Evolutionary conservation across 2,888 invertebrate species (phyloP), one percentile per base, ranked within the genome.

Genomic region (Bembecia ichneumoniformis): DNA sequence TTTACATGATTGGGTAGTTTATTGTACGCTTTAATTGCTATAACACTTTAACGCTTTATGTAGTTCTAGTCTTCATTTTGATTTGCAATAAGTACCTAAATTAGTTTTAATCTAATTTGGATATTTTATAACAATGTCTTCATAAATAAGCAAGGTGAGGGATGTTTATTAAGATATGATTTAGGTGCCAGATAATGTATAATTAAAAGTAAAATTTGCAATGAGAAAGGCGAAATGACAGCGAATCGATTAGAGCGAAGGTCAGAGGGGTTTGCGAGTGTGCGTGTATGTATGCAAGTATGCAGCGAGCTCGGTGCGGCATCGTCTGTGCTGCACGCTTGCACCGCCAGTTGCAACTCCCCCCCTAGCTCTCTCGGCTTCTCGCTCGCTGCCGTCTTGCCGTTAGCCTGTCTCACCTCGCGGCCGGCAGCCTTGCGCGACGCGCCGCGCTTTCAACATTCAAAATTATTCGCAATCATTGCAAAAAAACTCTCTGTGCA

Each of bases 401-500:
- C 83, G 84, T 82, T 83, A 78, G 84, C 86, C 83, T 83, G 86
- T 87, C 87, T 86, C 87, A 84, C 83, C 86, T 86, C 84, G 86
- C 87, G 86, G 87, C 86, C 87, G 86, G 84, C 84, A 84, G 84
- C 86, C 84, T 84, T 82, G 84, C 83, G 84, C 86, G 84, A 84
- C 86, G 87, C 87, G 87, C 86, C 87, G 87, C 87, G 84, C 86
- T 86, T 77, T 82, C 86, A 86, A 72, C 77, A 84, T 84, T 87
- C 86, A 87, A 87, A 87, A 87, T 86, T 87, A 84, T 84, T 86
- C 82, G 80, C 83, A 84, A 86, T 72, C 80, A 81, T 83, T 86
- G 84, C 83, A 86, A 86, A 86, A 82, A 28, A 28, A 83, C 77
- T 83, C 83, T 83, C 83, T 82, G 86, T 86, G 87, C 84, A 87